phyloP scores from a whole-genome alignment of 1,140 invertebrate species.

The Linepithema humile region DNA sequence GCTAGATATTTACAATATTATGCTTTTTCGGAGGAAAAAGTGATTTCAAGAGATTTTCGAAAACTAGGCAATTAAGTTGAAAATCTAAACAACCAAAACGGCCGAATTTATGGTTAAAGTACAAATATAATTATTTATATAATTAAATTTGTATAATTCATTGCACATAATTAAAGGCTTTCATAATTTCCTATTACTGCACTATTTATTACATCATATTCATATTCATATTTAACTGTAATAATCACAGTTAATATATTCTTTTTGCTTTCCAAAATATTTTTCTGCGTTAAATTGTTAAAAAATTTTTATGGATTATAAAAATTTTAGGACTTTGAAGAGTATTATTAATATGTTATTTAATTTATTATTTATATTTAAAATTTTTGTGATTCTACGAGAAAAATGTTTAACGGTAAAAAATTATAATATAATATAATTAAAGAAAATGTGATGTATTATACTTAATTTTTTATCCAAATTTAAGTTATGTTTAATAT shows the following conservation, averaged over 20 bases:
- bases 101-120: constrained; percentile 20
- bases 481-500: constrained; percentile 6
- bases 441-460: neutral
- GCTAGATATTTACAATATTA: neutral
- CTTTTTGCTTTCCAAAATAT: constrained; percentile 21
- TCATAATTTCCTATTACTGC: constrained; percentile 12
- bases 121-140: constrained; percentile 35
- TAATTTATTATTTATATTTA: constrained; percentile 37
- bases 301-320: neutral
- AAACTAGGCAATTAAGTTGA: constrained; percentile 16
- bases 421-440: constrained; percentile 1
- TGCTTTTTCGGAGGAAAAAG: constrained; percentile 7
- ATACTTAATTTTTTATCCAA: constrained; percentile 17
- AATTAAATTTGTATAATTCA: constrained; percentile 24
- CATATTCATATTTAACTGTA: constrained; percentile 2
- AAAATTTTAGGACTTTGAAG: constrained; percentile 10
- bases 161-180: constrained; percentile 21
- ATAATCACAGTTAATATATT: constrained; percentile 38
- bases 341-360: constrained; percentile 26
- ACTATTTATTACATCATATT: constrained; percentile 4
- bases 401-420: neutral
- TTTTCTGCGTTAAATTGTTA: constrained; percentile 27
- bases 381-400: neutral
- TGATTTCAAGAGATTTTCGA: constrained; percentile 7
- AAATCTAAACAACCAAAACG: neutral